Percentiles rank a stretch among this genome's conserved stretches.
These are phyloP conservation scores for Cephus pygmeus DNA, from an alignment of 2,888 invertebrate species.

Conservation along the genomic window DNA sequence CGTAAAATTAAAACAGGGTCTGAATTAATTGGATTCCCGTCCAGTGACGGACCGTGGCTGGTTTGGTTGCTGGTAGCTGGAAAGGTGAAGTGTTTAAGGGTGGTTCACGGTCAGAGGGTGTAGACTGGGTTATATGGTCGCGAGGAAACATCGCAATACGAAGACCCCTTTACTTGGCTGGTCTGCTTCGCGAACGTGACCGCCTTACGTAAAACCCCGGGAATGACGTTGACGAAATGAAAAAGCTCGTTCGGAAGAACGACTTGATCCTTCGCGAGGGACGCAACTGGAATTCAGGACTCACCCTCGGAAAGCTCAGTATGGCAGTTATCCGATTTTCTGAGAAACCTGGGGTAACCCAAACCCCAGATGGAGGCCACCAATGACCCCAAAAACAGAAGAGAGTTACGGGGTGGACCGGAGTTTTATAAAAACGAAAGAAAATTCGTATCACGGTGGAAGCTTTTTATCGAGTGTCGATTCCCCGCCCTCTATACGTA, in stretches of 20 bases:
- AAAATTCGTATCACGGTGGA: background rate
- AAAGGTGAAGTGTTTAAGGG: background rate
- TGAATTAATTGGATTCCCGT: slow-evolving; percentile 28
- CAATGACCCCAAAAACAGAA: background rate
- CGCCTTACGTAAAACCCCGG: background rate
- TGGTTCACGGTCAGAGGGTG: background rate
- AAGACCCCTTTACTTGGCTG: background rate
- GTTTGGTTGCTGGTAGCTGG: background rate
- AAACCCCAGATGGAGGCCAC: background rate
- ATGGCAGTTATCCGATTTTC: background rate
- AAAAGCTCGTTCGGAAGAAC: background rate
- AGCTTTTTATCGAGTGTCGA: background rate
- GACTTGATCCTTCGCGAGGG: background rate
- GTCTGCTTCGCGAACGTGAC: background rate
- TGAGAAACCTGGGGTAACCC: background rate
- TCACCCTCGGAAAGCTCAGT: background rate
- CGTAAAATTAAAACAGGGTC: slow-evolving; percentile 28
- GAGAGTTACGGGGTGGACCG: background rate
- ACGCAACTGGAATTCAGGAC: background rate
- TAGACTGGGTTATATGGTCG: background rate
- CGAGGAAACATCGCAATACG: background rate
- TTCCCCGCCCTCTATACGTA: background rate
- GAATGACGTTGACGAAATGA: background rate
- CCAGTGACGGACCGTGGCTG: slow-evolving; percentile 8
- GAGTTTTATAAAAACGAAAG: background rate